Percentiles rank a stretch among this genome's conserved stretches.
Evolutionary conservation across 2,797 vertebrate genomes (phyloP).

Genomic region (Phoebastria nigripes): DNA sequence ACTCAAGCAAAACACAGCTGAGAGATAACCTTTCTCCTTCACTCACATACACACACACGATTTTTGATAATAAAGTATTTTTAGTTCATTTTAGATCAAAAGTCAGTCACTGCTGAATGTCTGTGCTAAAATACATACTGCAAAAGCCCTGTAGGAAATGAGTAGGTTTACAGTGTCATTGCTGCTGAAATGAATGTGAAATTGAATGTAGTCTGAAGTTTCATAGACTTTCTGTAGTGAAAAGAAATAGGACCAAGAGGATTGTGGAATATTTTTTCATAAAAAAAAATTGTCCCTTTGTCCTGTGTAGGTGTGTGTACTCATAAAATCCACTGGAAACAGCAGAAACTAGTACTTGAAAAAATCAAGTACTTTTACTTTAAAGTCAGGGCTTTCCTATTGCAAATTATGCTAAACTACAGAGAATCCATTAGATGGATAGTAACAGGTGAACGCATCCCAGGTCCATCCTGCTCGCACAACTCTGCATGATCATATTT

Average conservation of each 20-base stretch:
- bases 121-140: slow-evolving; percentile 26
- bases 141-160: slow-evolving; percentile 49
- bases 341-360: neutral
- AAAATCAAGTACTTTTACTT: neutral
- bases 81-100: slow-evolving; percentile 39
- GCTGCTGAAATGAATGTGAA: slow-evolving; percentile 44
- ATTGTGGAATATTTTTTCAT: neutral
- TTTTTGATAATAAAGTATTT: slow-evolving; percentile 21
- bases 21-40: neutral
- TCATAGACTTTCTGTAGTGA: neutral
- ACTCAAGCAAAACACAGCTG: neutral
- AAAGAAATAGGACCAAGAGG: slow-evolving; percentile 2
- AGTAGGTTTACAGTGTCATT: slow-evolving; percentile 22
- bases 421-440: neutral
- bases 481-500: neutral
- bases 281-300: neutral
- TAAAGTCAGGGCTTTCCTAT: neutral
- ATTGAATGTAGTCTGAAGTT: slow-evolving; percentile 8
- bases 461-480: neutral
- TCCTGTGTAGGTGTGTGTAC: neutral
- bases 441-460: neutral
- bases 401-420: neutral
- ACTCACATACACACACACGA: neutral
- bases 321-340: neutral
- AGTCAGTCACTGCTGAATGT: slow-evolving; percentile 13